Evolutionary conservation across 2,113 vertebrate genomes (phyloP).

Genomic region (Pygoscelis antarcticus): DNA sequence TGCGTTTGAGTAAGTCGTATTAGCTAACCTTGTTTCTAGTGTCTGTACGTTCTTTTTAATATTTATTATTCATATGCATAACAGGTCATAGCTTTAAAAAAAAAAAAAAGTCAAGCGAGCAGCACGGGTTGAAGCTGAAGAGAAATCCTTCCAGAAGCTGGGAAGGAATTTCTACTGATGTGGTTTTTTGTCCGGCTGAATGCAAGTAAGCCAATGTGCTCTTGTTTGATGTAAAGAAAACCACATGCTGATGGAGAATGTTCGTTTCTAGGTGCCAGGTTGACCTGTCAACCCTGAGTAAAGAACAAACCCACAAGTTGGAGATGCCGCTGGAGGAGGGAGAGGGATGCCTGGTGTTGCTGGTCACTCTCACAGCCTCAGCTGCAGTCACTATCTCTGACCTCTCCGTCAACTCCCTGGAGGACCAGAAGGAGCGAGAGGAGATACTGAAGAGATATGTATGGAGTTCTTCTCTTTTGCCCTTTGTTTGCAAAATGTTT

Average conservation of each 20-base stretch:
- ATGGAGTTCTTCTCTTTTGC: constrained; percentile 65
- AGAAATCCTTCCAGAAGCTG: background rate
- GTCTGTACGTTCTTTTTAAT: background rate
- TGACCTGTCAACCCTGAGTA: constrained; percentile 87
- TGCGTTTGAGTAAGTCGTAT: fast-evolving
- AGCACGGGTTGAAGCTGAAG: background rate
- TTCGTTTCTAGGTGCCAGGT: constrained; percentile 88
- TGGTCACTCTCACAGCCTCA: constrained; percentile 96
- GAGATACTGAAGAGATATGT: constrained; percentile 93
- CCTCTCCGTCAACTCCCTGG: constrained; percentile 86
- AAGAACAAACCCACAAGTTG: constrained; percentile 93
- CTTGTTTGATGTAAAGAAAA: background rate
- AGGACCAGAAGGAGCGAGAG: constrained; percentile 88
- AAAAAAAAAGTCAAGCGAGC: background rate
- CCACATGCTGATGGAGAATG: constrained; percentile 47
- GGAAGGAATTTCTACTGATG: background rate
- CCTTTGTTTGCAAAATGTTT: background rate
- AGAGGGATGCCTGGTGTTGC: constrained; percentile 87
- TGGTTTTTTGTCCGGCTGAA: background rate
- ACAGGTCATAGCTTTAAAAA: background rate
- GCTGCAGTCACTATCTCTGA: constrained; percentile 91
- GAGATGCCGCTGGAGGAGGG: constrained; percentile 89
- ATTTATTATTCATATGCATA: background rate
- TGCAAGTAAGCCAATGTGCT: background rate
- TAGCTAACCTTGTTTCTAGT: background rate